A percentile compares a stretch with the other conserved stretches of the same genome.
phyloP scores from a whole-genome alignment of 1,140 invertebrate genomes.

The Lepidurus couesii region DNA sequence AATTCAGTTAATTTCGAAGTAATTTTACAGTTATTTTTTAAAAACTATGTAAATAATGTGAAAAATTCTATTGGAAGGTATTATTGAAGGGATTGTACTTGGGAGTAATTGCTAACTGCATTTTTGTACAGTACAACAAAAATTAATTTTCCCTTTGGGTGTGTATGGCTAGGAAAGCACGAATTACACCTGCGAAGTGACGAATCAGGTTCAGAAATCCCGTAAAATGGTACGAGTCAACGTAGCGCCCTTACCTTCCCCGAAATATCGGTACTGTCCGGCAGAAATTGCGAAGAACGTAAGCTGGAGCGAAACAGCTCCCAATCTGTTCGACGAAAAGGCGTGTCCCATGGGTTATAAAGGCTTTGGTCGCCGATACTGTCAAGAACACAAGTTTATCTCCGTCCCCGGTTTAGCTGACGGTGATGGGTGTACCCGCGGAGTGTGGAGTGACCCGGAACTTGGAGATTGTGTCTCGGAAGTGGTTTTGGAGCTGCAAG shows the following conservation, averaged over 20 bases:
- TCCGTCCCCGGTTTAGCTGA: neutral
- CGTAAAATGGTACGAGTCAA: neutral
- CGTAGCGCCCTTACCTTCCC: neutral
- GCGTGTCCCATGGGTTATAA: slow-evolving; percentile 27
- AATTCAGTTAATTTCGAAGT: too few species aligned
- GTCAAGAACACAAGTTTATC: neutral
- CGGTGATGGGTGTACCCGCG: neutral
- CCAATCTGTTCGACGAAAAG: neutral
- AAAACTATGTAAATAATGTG: too few species aligned
- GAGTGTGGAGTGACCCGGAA: slow-evolving; percentile 24
- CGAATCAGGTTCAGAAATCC: neutral
- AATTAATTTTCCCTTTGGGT: neutral
- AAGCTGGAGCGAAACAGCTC: slow-evolving; percentile 14
- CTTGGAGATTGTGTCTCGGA: slow-evolving; percentile 1
- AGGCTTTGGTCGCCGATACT: neutral
- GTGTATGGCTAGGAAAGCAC: slow-evolving; percentile 28
- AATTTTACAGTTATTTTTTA: too few species aligned
- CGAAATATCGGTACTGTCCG: neutral
- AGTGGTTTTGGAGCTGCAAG: neutral
- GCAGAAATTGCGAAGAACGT: neutral
- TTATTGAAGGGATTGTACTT: too few species aligned
- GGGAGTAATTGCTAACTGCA: too few species aligned
- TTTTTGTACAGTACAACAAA: too few species aligned
- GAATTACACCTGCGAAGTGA: slow-evolving; percentile 27
- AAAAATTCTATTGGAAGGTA: too few species aligned